Evolutionary conservation across 2,888 invertebrate genomes (phyloP), one percentile per base, ranked within the genome.

Genomic region (Neria commutata): DNA sequence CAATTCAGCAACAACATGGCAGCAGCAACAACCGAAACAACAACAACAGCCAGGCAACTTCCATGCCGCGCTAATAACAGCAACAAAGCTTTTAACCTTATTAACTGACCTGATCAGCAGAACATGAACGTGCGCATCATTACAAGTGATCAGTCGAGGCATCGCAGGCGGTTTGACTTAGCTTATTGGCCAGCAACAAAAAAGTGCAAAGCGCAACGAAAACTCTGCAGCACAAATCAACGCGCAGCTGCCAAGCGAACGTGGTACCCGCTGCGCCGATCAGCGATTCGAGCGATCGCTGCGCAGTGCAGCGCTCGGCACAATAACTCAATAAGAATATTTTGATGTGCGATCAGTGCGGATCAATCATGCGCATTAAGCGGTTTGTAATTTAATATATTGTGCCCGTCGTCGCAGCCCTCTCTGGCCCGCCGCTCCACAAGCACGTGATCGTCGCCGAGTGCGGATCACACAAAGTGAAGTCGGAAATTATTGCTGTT

Each of bases 291-390:
- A 50, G 21, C 8, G 11, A 5, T 14, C 21, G 19, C 40, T 40
- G 21, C 40, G 24, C 23, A 34, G 8, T 29, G 17, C 24, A 42
- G 29, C 26, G 37, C n/a, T 70, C 70, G 67, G 71, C 67, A 40
- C 71, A 71, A 73, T 74, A 74, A 73, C 74, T 73, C 70, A 73
- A 73, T 74, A 74, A 61, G 50, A 58, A 57, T 50, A 53, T 54
- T 46, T 42, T 33, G 33, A 40, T 29, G 17, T 26, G 49, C 37
- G 54, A 58, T 61, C 69, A 67, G 67, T 62, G 58, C 68, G 64
- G 72, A 73, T 72, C 72, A 72, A 72, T 72, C 72, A 72, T 65
- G 71, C 61, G 64, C 56, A 37, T 60, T 61, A 65, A 64, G 68
- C 63, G 70, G 73, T 66, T 71, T 69, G n/a, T 19, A 21, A 23